phyloP scores from a whole-genome alignment of 2,888 invertebrate species.

The Bembecia ichneumoniformis region DNA sequence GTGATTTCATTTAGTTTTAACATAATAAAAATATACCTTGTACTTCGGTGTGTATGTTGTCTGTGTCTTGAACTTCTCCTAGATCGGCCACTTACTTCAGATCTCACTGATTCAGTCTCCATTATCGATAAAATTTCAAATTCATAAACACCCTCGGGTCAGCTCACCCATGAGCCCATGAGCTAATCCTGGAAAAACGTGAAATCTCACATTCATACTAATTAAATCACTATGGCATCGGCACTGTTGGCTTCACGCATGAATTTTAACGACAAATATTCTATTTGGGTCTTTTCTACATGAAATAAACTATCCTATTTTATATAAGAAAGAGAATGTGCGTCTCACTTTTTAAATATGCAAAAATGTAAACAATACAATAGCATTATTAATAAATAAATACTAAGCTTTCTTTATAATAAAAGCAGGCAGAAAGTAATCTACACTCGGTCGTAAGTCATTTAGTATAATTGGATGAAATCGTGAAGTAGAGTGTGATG shows the following conservation, averaged over 20 bases:
- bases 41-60: conserved; percentile 76
- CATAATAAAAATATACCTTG: conserved; percentile 60
- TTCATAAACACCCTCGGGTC: conserved; percentile 20
- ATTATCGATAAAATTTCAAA: conserved; percentile 61
- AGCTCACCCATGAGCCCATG: conserved; percentile 43
- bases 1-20: not conserved
- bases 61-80: conserved; percentile 77
- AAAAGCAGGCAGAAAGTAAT: too few relatives aligned
- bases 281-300: not conserved
- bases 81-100: conserved; percentile 89
- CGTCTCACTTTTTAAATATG: not conserved
- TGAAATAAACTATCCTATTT: not conserved
- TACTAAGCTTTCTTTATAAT: not conserved
- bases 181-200: conserved; percentile 35
- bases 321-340: too few relatives aligned
- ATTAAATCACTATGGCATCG: not conserved
- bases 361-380: not conserved
- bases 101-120: conserved; percentile 96
- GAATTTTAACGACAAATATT: not conserved
- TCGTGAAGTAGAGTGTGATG: not conserved
- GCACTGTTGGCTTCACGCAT: conserved; percentile 34
- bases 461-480: not conserved
- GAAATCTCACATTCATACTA: conserved; percentile 12
- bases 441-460: not conserved
- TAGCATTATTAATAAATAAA: not conserved